A percentile compares a stretch with the other conserved stretches of the same genome.
phyloP scores from a whole-genome alignment of 2,113 vertebrate species.

The Charina bottae region DNA sequence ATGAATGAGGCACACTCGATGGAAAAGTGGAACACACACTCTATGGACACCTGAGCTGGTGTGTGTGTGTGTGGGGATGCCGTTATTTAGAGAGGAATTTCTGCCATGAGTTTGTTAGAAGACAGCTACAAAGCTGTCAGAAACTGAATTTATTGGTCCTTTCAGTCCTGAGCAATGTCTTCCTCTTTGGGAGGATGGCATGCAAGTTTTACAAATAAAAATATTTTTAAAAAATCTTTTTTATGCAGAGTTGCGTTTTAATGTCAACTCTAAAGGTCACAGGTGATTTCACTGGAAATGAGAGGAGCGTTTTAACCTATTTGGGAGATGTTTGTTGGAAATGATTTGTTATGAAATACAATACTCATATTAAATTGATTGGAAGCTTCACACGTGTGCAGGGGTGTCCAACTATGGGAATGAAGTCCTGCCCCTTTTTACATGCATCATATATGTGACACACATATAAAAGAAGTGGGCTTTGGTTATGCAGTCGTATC shows the following conservation, averaged over 20 bases:
- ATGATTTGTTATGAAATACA: not conserved
- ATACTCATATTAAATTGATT: not conserved
- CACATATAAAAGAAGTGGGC: too few species aligned
- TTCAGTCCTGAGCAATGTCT: too few species aligned
- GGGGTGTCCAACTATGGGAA: not conserved
- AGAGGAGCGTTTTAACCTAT: not conserved
- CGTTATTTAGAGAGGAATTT: too few species aligned
- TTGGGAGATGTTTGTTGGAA: not conserved
- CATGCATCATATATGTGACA: not conserved
- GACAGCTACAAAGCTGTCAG: too few species aligned
- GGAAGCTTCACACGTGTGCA: not conserved
- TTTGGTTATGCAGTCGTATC: not conserved
- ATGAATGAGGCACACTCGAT: too few species aligned
- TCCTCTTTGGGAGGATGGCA: not conserved
- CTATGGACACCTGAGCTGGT: too few species aligned
- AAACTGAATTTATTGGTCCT: too few species aligned
- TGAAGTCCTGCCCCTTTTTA: not conserved
- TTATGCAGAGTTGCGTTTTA: not conserved
- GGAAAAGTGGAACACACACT: too few species aligned
- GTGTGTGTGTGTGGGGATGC: too few species aligned
- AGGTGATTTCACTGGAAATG: not conserved
- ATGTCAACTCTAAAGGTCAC: not conserved
- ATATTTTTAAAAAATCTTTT: not conserved
- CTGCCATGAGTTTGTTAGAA: too few species aligned
- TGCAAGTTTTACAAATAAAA: not conserved